These are phyloP conservation scores for Lophotriccus pileatus DNA, from an alignment of 2,797 vertebrate species.

Conservation along the genomic window DNA sequence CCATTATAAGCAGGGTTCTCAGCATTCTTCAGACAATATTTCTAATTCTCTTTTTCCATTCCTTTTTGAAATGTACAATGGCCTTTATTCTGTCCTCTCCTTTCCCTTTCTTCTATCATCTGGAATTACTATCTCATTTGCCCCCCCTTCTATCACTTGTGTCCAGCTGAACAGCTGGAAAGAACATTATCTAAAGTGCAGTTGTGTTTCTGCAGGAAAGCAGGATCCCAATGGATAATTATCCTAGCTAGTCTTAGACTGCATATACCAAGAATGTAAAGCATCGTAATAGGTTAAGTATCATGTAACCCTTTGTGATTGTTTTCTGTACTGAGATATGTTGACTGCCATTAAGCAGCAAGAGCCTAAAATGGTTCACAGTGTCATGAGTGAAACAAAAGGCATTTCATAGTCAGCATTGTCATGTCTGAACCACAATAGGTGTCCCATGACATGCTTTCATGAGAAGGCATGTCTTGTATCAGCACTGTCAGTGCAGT, in stretches of 20 bases:
- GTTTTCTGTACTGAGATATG: not conserved
- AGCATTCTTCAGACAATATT: not conserved
- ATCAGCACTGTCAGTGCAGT: not conserved
- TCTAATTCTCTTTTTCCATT: slow-evolving; percentile 7
- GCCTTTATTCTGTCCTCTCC: slow-evolving; percentile 25
- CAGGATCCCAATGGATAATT: slow-evolving; percentile 47
- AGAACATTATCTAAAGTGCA: slow-evolving; percentile 49
- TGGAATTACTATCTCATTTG: slow-evolving; percentile 59
- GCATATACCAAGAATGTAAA: slow-evolving; percentile 31
- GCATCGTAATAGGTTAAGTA: slow-evolving; percentile 3
- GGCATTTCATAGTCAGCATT: not conserved
- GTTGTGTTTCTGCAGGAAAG: slow-evolving; percentile 49
- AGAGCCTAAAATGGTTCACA: not conserved
- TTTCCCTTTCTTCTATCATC: slow-evolving; percentile 41
- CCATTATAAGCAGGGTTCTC: not conserved
- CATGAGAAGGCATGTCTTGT: not conserved
- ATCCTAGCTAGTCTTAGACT: not conserved
- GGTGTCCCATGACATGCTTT: not conserved
- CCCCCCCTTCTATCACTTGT: not conserved
- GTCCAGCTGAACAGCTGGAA: slow-evolving; percentile 66
- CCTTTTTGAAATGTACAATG: not conserved
- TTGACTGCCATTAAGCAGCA: not conserved
- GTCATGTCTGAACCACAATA: not conserved
- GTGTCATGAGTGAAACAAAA: slow-evolving; percentile 10
- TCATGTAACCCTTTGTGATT: slow-evolving; percentile 30